A percentile compares a stretch with the other conserved stretches of the same genome.
These are phyloP conservation scores for Ciconia stormi DNA, from an alignment of 2,113 vertebrate species.

Conservation along the genomic window DNA sequence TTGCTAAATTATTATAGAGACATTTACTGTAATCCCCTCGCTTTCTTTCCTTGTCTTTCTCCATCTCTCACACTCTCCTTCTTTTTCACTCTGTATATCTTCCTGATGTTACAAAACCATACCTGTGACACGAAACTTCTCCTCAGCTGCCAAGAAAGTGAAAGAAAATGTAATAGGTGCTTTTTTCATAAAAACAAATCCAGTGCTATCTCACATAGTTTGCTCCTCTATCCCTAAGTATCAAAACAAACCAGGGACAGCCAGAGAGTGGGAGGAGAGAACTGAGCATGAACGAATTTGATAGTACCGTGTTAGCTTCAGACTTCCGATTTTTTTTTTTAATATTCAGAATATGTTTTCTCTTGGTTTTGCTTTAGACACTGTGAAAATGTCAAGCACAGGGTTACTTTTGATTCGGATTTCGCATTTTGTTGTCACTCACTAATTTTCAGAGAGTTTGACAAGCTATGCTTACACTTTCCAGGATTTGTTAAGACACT, in stretches of 20 bases:
- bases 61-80: not conserved
- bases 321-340: not conserved
- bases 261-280: not conserved
- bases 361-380: not conserved
- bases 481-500: not conserved
- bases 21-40: not conserved
- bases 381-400: not conserved
- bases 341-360: not conserved
- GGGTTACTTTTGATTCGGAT: not conserved
- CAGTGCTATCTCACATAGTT: not conserved
- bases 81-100: not conserved
- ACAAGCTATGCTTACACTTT: not conserved
- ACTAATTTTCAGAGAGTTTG: not conserved
- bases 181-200: not conserved
- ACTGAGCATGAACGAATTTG: not conserved
- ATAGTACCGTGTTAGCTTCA: not conserved
- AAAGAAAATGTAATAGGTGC: not conserved
- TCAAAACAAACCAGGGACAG: not conserved
- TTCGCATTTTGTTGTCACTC: not conserved
- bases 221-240: not conserved
- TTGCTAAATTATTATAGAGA: not conserved
- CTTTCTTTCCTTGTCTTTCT: not conserved
- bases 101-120: not conserved
- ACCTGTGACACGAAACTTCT: not conserved
- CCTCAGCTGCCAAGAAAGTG: not conserved